Percentiles rank a stretch among this genome's conserved stretches.
Evolutionary conservation across 1,140 invertebrate species (phyloP).

Genomic region (Saccostrea echinata): DNA sequence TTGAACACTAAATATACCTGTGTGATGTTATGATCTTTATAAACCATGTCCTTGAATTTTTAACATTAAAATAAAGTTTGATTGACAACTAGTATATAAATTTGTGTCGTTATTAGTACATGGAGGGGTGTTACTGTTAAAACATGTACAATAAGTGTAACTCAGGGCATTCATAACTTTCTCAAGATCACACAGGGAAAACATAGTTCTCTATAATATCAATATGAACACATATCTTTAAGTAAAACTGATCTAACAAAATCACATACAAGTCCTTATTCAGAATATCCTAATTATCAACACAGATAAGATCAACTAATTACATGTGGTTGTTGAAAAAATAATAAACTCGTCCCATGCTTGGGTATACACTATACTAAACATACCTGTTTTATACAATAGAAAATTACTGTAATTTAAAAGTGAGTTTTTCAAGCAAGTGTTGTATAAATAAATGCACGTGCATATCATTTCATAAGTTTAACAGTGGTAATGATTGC

Average conservation of each 20-base stretch:
- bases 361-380: not conserved
- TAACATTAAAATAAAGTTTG: too few species aligned
- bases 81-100: too few species aligned
- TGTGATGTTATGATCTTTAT: too few species aligned
- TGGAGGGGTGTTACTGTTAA: too few species aligned
- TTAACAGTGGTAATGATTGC: not conserved
- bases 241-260: not conserved
- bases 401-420: not conserved
- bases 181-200: not conserved
- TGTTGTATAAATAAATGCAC: not conserved
- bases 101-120: too few species aligned
- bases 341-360: not conserved
- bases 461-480: not conserved
- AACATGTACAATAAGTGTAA: too few species aligned
- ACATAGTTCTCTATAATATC: conserved; percentile 6
- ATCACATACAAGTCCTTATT: not conserved
- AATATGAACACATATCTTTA: not conserved
- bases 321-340: not conserved
- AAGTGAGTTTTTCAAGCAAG: not conserved
- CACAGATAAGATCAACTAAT: not conserved
- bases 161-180: not conserved
- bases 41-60: too few species aligned
- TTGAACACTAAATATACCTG: too few species aligned
- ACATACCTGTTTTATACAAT: not conserved
- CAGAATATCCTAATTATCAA: not conserved